Conservation (phyloP, 2,888 invertebrate genomes). For the Chorisops tibialis region DNA sequence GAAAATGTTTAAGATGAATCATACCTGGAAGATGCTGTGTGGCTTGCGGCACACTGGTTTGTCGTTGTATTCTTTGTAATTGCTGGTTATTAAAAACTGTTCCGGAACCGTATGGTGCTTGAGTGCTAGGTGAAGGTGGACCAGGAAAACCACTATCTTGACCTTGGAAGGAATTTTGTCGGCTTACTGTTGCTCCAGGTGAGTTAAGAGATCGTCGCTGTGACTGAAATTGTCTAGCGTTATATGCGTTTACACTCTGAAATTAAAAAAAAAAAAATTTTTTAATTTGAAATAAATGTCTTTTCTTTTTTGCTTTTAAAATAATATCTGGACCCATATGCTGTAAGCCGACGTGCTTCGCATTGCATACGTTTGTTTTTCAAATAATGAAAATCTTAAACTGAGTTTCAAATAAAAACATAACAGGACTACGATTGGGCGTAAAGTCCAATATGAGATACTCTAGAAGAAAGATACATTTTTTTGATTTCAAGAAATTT, state of each 20-base stretch:
- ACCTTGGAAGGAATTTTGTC: constrained; percentile 49
- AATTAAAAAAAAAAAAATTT: constrained; percentile 1
- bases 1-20: neutral
- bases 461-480: too few species aligned
- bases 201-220: constrained; percentile 50
- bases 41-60: constrained; percentile 50
- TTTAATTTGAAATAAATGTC: neutral
- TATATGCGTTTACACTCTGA: constrained; percentile 46
- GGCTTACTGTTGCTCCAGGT: constrained; percentile 45
- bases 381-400: too few species aligned
- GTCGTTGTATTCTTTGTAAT: constrained; percentile 49
- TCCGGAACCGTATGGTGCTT: constrained; percentile 43
- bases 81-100: constrained; percentile 46
- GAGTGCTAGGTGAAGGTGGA: constrained; percentile 42
- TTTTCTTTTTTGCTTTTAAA: too few species aligned
- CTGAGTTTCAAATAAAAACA: too few species aligned
- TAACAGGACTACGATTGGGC: too few species aligned
- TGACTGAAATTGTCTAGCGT: constrained; percentile 45
- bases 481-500: too few species aligned
- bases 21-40: constrained; percentile 52
- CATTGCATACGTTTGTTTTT: too few species aligned
- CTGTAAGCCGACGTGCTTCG: too few species aligned
- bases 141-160: constrained; percentile 40
- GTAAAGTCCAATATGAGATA: too few species aligned
- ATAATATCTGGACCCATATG: too few species aligned